phyloP scores from a whole-genome alignment of 2,888 invertebrate species.

The Cephus pulcher region DNA sequence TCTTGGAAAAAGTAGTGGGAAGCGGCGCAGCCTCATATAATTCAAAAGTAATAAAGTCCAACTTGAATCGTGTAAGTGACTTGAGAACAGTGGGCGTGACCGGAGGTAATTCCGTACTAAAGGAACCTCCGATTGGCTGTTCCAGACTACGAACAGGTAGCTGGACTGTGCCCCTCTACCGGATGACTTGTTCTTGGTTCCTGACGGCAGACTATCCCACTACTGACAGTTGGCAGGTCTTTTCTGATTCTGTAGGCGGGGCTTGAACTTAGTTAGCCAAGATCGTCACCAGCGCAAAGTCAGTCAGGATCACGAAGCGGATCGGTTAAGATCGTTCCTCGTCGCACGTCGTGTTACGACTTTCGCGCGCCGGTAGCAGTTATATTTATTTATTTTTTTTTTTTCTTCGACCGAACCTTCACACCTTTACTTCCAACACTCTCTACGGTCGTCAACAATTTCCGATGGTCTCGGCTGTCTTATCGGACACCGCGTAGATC shows the following conservation, averaged over 20 bases:
- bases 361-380: neutral
- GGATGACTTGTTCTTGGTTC: neutral
- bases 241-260: neutral
- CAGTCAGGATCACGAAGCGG: constrained; percentile 54
- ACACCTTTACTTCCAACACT: neutral
- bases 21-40: neutral
- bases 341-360: constrained; percentile 3
- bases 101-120: neutral
- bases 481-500: neutral
- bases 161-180: neutral
- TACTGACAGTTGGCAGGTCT: neutral
- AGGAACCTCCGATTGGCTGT: constrained; percentile 3
- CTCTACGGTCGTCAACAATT: neutral
- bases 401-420: no score
- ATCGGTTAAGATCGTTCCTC: constrained; percentile 34
- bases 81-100: constrained; percentile 14
- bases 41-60: neutral
- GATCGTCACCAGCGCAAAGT: constrained; percentile 27
- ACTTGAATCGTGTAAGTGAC: neutral
- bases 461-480: neutral
- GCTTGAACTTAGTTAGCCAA: constrained; percentile 25
- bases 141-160: neutral
- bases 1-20: neutral
- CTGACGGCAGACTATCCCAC: neutral
- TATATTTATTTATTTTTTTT: neutral